Evolutionary conservation across 2,888 invertebrate genomes (phyloP).

Genomic region (Stenchaetothrips biformis): DNA sequence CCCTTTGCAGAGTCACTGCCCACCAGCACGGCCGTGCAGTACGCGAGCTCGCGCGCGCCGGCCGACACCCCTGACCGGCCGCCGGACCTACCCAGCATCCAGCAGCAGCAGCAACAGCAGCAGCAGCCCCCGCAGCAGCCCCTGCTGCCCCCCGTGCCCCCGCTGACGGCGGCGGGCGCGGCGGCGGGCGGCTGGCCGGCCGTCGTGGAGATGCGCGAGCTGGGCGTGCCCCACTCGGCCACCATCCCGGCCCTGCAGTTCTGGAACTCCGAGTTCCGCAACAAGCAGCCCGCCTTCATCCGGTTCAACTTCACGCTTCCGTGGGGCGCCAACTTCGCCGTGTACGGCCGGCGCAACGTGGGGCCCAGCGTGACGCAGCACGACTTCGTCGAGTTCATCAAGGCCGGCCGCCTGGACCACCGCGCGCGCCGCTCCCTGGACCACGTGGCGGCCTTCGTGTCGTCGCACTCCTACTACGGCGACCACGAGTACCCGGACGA

Average conservation of each 20-base stretch:
- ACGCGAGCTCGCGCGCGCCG: conserved; percentile 43
- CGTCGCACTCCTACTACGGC: conserved; percentile 17
- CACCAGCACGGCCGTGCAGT: conserved; percentile 65
- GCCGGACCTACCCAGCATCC: conserved; percentile 40
- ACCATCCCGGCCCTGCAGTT: conserved; percentile 86
- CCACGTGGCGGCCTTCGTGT: conserved; percentile 19
- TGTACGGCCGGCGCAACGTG: conserved; percentile 90
- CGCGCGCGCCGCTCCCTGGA: conserved; percentile 32
- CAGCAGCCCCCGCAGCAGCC: conserved; percentile 52
- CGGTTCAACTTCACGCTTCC: conserved; percentile 84
- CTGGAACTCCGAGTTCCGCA: conserved; percentile 89
- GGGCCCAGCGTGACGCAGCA: conserved; percentile 95
- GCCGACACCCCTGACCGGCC: conserved; percentile 33
- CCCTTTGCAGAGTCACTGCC: conserved; percentile 65
- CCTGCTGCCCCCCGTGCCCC: conserved; percentile 40
- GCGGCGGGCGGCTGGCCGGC: conserved; percentile 68
- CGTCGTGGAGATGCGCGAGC: conserved; percentile 73
- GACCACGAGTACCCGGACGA: conserved; percentile 17
- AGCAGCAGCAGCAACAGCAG: conserved; percentile 52
- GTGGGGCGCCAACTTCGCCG: conserved; percentile 90
- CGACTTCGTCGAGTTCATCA: conserved; percentile 93
- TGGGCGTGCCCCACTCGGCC: conserved; percentile 77
- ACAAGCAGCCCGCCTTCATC: conserved; percentile 84
- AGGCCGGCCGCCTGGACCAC: conserved; percentile 71
- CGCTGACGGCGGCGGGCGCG: conserved; percentile 53